Percentiles rank a stretch among this genome's conserved stretches.
Conservation (phyloP, 2,113 vertebrate genomes). For the Corythornis cristatus region DNA sequence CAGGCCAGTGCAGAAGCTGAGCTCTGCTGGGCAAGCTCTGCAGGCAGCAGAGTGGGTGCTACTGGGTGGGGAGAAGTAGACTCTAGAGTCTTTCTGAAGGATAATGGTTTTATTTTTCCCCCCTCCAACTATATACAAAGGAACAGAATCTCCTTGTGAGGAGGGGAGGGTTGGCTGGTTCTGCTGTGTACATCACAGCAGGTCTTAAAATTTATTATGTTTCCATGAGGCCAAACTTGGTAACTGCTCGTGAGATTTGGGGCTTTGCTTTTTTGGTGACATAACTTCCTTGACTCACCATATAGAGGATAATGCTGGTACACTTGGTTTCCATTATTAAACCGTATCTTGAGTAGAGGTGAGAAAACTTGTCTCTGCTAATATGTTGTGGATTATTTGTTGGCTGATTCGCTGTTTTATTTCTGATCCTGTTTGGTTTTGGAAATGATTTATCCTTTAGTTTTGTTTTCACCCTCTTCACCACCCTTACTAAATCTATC, state of each 20-base stretch:
- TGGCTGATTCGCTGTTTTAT: neutral
- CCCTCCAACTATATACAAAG: neutral
- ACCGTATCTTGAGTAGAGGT: neutral
- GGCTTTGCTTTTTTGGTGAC: neutral
- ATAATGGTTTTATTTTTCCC: neutral
- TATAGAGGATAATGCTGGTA: neutral
- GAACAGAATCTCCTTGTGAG: neutral
- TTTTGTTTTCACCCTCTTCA: neutral
- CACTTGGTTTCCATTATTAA: neutral
- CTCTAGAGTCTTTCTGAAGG: neutral
- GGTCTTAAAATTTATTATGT: neutral
- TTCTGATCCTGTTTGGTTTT: neutral
- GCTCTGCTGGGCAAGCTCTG: neutral
- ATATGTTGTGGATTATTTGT: neutral
- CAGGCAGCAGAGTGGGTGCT: neutral
- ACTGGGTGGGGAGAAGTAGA: neutral
- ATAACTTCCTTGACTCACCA: neutral
- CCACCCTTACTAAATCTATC: neutral
- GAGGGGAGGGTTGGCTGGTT: neutral
- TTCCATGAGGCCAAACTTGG: neutral
- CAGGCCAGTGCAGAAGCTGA: rapidly evolving
- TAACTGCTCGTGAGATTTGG: neutral
- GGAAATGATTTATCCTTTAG: neutral
- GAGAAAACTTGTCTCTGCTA: neutral
- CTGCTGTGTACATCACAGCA: neutral